Evolutionary conservation across 1,140 invertebrate species (phyloP).

Genomic region (Eumaeus atala): DNA sequence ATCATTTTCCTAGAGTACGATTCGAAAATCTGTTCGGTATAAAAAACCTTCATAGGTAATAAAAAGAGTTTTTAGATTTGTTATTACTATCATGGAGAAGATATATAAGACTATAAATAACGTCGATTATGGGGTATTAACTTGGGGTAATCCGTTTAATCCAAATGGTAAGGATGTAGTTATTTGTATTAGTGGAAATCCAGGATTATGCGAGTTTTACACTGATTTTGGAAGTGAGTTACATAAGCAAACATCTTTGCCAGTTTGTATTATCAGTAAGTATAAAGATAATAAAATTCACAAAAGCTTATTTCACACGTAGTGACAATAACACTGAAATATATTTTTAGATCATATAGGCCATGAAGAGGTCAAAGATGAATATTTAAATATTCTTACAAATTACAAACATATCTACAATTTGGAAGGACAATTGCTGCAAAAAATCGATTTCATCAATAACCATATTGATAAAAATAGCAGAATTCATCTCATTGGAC

Average conservation of each 20-base stretch:
- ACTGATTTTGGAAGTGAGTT: constrained; percentile 48
- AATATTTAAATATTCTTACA: constrained; percentile 26
- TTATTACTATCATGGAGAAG: constrained; percentile 28
- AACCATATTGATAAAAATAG: constrained; percentile 45
- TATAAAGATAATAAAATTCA: constrained; percentile 13
- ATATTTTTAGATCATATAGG: constrained; percentile 51
- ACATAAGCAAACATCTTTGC: constrained; percentile 36
- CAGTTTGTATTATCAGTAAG: constrained; percentile 54
- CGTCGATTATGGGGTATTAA: constrained; percentile 41
- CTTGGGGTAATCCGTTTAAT: constrained; percentile 43
- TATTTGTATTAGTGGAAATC: constrained; percentile 59
- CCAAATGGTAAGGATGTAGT: constrained; percentile 42
- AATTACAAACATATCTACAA: constrained; percentile 44
- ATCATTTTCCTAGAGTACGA: too few species aligned
- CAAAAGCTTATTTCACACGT: constrained; percentile 7
- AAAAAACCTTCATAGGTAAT: too few species aligned
- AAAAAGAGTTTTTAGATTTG: too few species aligned
- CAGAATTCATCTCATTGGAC: constrained; percentile 57
- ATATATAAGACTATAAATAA: constrained; percentile 38
- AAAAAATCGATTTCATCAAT: constrained; percentile 52
- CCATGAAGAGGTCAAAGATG: constrained; percentile 42
- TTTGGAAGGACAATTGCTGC: constrained; percentile 49
- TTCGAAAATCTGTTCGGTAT: too few species aligned
- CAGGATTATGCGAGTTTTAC: constrained; percentile 54
- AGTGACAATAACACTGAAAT: background rate